Evolutionary conservation across 2,113 vertebrate species (phyloP), one percentile per base, ranked within the genome.

Genomic region (Silurus asotus): DNA sequence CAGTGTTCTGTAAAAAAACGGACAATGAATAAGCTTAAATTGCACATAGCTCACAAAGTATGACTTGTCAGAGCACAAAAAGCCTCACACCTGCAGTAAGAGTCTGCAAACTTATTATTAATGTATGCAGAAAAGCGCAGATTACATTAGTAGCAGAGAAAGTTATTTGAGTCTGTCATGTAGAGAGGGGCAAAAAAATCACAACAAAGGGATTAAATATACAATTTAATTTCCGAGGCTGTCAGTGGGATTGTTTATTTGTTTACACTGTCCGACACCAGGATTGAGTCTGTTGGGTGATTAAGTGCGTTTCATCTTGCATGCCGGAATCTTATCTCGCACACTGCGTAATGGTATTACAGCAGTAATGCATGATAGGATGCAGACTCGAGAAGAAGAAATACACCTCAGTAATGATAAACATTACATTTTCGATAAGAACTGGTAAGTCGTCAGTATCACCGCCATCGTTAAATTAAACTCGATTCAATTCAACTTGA

Each of bases 291-390:
- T 23, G 56, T 75, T 76, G n/a, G 62, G 48, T 61, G 75, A 84
- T 84, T 77, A 84, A 53, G 72, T 77, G 80, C 67, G 55, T 45
- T 86, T 75, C 82, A 84, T 56, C 56, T 76, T 67, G 80, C 70
- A 67, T 56, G 7, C n/a, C 48, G 74, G 28, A 78, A 58, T 55
- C 84, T 85, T 56, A 69, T 85, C 45, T 88, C 20, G 48, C 37
- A 88, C 75, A 67, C 84, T 88, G 69, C 69, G 88, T 86, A 85
- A 62, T 49, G 67, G 82, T 86, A 85, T 89, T 91, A 87, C n/a
- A 10, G 51, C 64, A 86, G 86, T 86, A 89, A 88, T 87, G 88
- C 88, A 45, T 79, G 51, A 89, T 87, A 87, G 88, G 74, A 90
- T 89, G 89, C 72, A 90, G 88, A 86, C 2, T 45, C 28, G 6